A percentile compares a stretch with the other conserved stretches of the same genome.
These are phyloP conservation scores for Onthophagus sagittarius DNA, from an alignment of 2,888 invertebrate genomes.

Conservation along the genomic window DNA sequence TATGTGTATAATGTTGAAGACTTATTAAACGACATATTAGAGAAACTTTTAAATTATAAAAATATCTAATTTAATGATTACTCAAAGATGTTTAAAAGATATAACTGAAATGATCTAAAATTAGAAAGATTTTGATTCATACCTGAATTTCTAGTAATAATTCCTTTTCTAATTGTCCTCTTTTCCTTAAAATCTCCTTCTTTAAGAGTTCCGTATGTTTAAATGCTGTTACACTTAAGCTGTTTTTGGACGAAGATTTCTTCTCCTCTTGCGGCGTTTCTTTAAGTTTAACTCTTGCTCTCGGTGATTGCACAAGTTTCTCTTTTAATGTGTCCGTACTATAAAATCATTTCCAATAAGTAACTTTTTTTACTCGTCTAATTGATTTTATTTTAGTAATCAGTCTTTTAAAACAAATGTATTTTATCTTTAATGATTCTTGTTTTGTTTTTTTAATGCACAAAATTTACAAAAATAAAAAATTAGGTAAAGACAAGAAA, in stretches of 20 bases:
- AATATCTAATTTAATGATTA: no score
- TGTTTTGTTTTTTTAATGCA: no score
- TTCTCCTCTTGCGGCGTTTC: constrained; percentile 53
- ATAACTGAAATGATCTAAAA: no score
- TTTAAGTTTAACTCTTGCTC: constrained; percentile 42
- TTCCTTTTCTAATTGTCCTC: constrained; percentile 83
- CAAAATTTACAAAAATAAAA: no score
- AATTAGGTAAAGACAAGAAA: no score
- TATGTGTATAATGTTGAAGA: no score
- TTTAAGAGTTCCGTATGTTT: constrained; percentile 89
- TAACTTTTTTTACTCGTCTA: not conserved
- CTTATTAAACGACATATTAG: no score
- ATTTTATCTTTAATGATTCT: no score
- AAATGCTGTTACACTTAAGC: constrained; percentile 71
- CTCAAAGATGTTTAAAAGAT: no score
- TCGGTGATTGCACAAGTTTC: constrained; percentile 37
- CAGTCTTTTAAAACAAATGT: no score
- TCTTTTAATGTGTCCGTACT: constrained; percentile 24
- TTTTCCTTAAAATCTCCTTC: constrained; percentile 88
- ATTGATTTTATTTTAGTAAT: not conserved
- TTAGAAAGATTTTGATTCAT: constrained; percentile 18
- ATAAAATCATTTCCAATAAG: constrained; percentile 10
- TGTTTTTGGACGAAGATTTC: constrained; percentile 55
- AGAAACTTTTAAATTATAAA: no score
- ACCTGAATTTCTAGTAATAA: constrained; percentile 87